These are phyloP conservation scores for Tipula vernalis DNA, from an alignment of 2,888 invertebrate species.

Conservation along the genomic window DNA sequence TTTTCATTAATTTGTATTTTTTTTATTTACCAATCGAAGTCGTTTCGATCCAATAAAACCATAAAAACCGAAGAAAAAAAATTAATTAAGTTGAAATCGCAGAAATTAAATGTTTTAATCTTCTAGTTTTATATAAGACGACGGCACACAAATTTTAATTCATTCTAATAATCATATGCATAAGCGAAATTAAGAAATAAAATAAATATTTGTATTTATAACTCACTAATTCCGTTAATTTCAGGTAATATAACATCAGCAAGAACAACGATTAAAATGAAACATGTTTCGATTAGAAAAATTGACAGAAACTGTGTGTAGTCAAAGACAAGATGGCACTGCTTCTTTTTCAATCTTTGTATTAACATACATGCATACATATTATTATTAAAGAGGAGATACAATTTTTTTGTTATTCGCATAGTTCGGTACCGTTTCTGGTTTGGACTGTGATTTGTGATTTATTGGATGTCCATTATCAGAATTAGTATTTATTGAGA, in stretches of 20 bases:
- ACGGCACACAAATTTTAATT: neutral
- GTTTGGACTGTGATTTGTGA: too few relatives aligned
- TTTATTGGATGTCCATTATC: too few relatives aligned
- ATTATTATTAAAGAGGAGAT: too few relatives aligned
- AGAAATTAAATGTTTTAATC: neutral
- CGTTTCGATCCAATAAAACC: neutral
- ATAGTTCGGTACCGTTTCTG: too few relatives aligned
- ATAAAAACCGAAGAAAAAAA: neutral
- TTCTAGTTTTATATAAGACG: neutral
- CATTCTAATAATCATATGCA: neutral
- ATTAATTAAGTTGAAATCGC: neutral
- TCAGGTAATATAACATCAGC: neutral
- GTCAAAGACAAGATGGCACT: neutral
- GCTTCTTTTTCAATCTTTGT: neutral
- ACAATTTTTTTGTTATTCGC: too few relatives aligned
- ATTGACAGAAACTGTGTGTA: neutral
- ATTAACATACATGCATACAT: too few relatives aligned
- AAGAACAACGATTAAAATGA: neutral
- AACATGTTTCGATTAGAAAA: neutral
- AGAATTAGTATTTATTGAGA: too few relatives aligned
- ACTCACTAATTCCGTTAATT: neutral
- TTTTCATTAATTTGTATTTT: neutral
- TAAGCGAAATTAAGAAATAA: neutral
- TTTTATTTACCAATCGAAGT: neutral
- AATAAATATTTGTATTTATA: neutral